Base-by-base conservation (phyloP, 2,888 invertebrate species). In the Tetanocera ferruginea region DNA sequence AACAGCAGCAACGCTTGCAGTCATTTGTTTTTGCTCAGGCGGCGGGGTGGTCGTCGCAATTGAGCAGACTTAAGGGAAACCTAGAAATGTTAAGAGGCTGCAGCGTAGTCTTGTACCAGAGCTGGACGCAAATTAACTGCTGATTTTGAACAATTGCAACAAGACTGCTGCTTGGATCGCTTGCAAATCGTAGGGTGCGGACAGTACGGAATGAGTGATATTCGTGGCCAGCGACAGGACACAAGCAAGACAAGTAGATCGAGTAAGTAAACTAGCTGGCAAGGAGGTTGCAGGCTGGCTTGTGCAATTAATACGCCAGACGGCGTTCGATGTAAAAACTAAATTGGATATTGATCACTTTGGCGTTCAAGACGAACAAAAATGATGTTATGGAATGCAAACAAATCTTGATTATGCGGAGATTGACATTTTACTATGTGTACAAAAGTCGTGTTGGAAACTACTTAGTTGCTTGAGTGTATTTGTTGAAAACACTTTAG, bases 1-100 rank as follows among this genome's bases (percentile, higher is more conserved):
- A 69, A 72, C 64, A 71, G 34, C 78, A 77, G 52, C 76, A 76
- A 8, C 57, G 76, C 80, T 79, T 75, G 78, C 75, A 78, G 76
- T 77, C 73, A 80, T 78, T 78, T 80, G 76, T 60, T 76, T 19
- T 79, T 67, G 49, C 62, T 57, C 52, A 17, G 37, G 25, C 55
- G 55, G 66, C 55, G 75, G 67, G 75, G 67, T 75, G 75, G 66
- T 75, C 67, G 75, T 75, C 23, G 66, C 23, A 37, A 3, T 67
- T 31, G 25, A 71, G 28, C 17, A 17, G 43, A 72, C 23, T 60
- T 23, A 14, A 17, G 9, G 0, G n/a, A 9, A 5, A 66, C 23
- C 66, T 28, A 51, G 23, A 5, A 28, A 28, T 51, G 17, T 19
- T 11, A 28, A 6, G 49, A 5, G 37, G 11, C 8, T 49, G 51